Base-by-base conservation (phyloP, 1,140 invertebrate genomes). In the Euura lappo region DNA sequence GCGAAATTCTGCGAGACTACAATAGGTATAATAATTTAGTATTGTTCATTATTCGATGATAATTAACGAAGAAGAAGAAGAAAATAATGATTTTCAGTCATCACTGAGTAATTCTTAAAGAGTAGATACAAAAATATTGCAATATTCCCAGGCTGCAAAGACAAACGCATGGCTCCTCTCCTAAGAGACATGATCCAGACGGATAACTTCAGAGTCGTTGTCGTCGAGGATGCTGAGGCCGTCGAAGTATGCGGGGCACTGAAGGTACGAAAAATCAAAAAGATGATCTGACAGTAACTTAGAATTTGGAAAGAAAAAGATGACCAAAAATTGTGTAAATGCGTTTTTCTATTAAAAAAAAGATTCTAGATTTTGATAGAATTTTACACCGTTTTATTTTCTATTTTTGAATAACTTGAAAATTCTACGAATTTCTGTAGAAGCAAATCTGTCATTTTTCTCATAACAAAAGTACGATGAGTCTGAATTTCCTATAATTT, bases 1-100 rank as follows among this genome's bases (percentile, higher is more conserved):
- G 94, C 93, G 79, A 92, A 94, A 78, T 97, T 95, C 79, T 96
- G 94, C 86, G 95, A 96, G 88, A 94, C 95, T 0, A 96, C 95
- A 2, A 94, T 96, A 77, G 95, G 93, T 92, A 28, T 28, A 28
- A 28, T 28, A 28, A 28, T 28, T 28, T 28, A 28, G 88, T 83
- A 44, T 73, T 64, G 68, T 74, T 67, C 5, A 6, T 66, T 44
- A 69, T 68, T 67, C 0, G 28, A 28, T 28, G 28, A 28, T 28
- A 28, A 28, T 28, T 28, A 28, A 28, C 1, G 45, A 13, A 44
- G 66, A 44, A 64, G 45, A 45, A 65, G 45, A 28, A 60, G 69
- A 60, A 68, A 0, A 44, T 13, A 68, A 68, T 68, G 7, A 8
- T 11, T 68, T 11, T 68, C 66, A 68, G 42, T 68, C 8, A 44